Base-by-base conservation (phyloP, 1,140 invertebrate genomes). In the Phocides pigmalion region DNA sequence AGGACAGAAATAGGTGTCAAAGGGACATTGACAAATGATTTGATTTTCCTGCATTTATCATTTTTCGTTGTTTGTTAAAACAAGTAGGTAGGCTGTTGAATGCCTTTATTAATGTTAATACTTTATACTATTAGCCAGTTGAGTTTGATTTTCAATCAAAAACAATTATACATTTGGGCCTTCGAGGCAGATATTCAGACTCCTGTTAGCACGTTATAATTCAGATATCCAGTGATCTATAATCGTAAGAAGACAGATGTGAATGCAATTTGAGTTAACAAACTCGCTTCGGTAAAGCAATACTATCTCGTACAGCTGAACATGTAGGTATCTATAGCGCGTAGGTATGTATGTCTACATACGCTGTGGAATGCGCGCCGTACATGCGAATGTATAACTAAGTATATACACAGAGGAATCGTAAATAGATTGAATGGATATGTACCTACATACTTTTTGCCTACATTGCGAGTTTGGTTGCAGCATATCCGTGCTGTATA, bases 361-460 rank as follows among this genome's bases (percentile, higher is more conserved):
- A 82, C 79, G 83, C 81, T 72, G 70, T 81, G 86, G 84, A 87
- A 90, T 89, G 87, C 79, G 86, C 73, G 62, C 70, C 71, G 71
- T 80, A 87, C 76, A 76, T 64, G 69, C 74, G 63, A 67, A 65
- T 42, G 49, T 76, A 72, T 70, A 68, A 44, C 67, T 75, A 64
- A 19, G 67, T 70, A 76, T 77, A 76, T 84, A 84, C 70, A 75
- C 70, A 73, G 73, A 75, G 72, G 82, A 81, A 88, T 89, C 84
- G 84, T 89, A 89, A 89, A 89, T 90, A 90, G 84, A 90, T 85
- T 88, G 84, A 90, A 89, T 90, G 86, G 83, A 84, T 88, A 86
- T 76, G 70, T 78, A 80, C 72, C 73, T 81, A 88, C 76, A 69
- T 85, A 84, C 71, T 81, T 84, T 87, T 86, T 80, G 85, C 82